Conservation (phyloP, 30 jellyfish, hydroid and myxozoan genomes). For the Cassiopea xamachana region DNA sequence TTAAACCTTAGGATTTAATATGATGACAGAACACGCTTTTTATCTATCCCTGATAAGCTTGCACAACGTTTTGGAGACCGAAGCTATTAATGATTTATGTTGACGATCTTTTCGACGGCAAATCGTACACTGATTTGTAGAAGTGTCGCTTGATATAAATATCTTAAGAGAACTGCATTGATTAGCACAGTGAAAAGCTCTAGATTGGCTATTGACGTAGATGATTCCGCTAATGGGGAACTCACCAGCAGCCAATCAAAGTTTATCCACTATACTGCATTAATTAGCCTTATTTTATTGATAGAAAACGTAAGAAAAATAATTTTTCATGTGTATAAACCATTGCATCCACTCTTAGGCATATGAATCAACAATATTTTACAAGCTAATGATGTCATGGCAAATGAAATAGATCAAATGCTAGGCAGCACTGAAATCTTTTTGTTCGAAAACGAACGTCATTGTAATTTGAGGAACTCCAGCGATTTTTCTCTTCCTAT, state of each 20-base stretch:
- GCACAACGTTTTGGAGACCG: constrained; percentile 33
- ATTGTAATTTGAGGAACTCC: no score
- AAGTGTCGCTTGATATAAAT: not conserved
- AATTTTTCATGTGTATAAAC: not conserved
- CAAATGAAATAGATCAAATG: no score
- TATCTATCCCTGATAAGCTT: constrained; percentile 32
- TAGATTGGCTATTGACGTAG: no score
- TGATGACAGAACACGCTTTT: constrained; percentile 54
- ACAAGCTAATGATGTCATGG: no score
- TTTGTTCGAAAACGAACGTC: no score
- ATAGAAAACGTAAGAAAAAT: not conserved
- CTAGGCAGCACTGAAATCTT: no score
- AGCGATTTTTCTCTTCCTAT: no score
- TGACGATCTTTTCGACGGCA: constrained; percentile 47
- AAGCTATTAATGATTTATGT: constrained; percentile 15
- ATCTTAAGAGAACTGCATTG: not conserved
- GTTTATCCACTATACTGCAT: not conserved
- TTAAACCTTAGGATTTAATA: constrained; percentile 30
- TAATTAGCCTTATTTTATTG: not conserved
- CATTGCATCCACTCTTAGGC: not conserved
- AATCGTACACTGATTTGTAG: constrained; percentile 33
- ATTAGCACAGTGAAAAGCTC: not conserved
- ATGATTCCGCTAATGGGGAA: no score
- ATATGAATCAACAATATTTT: no score
- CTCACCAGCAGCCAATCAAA: no score